These are phyloP conservation scores for Vipera ursinii DNA, from an alignment of 2,797 vertebrate genomes.

Conservation along the genomic window DNA sequence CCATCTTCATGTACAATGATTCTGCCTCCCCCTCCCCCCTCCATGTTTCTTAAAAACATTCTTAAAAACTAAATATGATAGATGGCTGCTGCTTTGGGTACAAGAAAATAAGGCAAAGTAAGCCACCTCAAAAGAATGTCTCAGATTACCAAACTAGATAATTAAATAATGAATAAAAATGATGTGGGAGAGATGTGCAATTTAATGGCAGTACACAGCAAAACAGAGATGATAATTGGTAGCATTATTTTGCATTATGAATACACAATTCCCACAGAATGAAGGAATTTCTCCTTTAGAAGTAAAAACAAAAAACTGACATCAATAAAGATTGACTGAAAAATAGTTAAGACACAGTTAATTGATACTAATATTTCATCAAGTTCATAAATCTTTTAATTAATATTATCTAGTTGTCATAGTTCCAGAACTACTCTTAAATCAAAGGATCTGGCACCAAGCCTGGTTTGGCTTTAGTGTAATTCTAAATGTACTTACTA, in stretches of 20 bases:
- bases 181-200: background rate
- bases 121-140: background rate
- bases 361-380: background rate
- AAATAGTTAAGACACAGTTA: background rate
- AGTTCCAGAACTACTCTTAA: background rate
- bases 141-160: background rate
- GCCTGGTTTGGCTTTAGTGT: constrained; percentile 1
- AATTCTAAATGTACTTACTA: background rate
- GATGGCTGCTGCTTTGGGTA: background rate
- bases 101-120: background rate
- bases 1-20: background rate
- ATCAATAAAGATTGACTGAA: background rate
- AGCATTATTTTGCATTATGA: background rate
- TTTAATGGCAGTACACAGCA: background rate
- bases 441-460: background rate
- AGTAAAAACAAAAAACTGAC: background rate
- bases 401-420: background rate
- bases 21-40: background rate
- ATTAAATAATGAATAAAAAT: background rate
- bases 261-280: background rate
- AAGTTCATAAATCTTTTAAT: constrained; percentile 1
- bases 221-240: background rate
- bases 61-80: no score
- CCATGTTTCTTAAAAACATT: background rate
- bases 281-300: background rate